phyloP scores from a whole-genome alignment of 2,113 vertebrate genomes.

The Eclectus roratus region DNA sequence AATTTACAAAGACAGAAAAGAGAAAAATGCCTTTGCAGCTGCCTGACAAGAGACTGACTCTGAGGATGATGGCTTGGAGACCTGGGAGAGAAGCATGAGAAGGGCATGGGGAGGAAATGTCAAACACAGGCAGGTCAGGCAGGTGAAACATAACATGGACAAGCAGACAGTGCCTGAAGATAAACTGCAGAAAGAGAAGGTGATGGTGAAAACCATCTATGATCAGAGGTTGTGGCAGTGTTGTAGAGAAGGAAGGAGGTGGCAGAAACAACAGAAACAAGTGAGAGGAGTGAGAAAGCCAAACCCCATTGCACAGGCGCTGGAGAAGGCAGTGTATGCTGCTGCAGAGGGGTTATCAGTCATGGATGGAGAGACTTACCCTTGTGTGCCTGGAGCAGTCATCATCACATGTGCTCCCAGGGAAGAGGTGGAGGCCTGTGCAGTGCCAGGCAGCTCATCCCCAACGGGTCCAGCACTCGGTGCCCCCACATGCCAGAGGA shows the following conservation, averaged over 20 bases:
- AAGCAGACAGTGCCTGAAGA: not conserved
- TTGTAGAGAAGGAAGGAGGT: not conserved
- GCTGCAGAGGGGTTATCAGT: not conserved
- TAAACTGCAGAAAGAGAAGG: not conserved
- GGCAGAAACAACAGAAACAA: not conserved
- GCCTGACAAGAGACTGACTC: not conserved
- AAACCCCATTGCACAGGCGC: fast-evolving
- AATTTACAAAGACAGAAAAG: not conserved
- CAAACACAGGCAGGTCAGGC: not conserved
- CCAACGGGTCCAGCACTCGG: not conserved
- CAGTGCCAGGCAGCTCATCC: not conserved
- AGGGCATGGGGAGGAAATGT: fast-evolving
- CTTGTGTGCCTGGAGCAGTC: fast-evolving
- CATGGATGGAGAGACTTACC: not conserved
- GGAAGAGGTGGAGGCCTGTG: not conserved
- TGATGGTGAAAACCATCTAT: not conserved
- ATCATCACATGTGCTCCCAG: not conserved
- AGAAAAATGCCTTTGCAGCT: not conserved
- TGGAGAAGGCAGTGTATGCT: not conserved
- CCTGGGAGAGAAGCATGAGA: not conserved
- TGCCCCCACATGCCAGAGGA: fast-evolving
- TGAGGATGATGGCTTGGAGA: not conserved
- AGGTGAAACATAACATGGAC: fast-evolving
- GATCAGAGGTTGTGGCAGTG: not conserved
- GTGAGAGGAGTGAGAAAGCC: not conserved